Conservation (phyloP, 2,113 vertebrate species). For the Ophiodon elongatus region DNA sequence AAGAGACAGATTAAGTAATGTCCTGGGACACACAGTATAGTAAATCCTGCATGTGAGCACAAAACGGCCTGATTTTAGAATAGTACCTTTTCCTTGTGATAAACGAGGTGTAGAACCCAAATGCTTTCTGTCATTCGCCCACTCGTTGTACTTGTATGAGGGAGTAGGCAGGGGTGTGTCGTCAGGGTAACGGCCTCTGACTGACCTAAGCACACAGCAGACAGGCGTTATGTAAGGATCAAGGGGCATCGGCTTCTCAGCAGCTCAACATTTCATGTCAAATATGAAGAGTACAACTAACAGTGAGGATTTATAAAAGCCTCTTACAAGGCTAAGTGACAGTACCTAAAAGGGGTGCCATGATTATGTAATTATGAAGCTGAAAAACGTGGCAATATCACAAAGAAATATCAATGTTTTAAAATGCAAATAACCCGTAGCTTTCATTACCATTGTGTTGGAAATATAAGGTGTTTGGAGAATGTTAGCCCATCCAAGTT, state of each 20-base stretch:
- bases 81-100: constrained; percentile 93
- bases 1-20: constrained; percentile 13
- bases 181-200: constrained; percentile 88
- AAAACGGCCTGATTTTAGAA: not conserved
- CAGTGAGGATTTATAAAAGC: not conserved
- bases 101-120: constrained; percentile 93
- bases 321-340: not conserved
- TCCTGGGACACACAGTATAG: not conserved
- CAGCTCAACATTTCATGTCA: not conserved
- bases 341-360: not conserved
- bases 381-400: not conserved
- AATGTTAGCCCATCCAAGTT: not conserved
- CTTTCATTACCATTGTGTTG: not conserved
- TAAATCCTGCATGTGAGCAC: not conserved
- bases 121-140: constrained; percentile 94
- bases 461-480: not conserved
- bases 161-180: constrained; percentile 95
- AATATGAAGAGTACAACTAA: not conserved
- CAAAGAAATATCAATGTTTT: not conserved
- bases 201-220: constrained; percentile 84
- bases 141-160: constrained; percentile 97
- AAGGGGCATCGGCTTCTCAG: not conserved
- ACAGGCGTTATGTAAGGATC: not conserved
- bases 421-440: not conserved
- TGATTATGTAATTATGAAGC: not conserved